These are phyloP conservation scores for Nephrotoma guestfalica DNA, from an alignment of 2,888 invertebrate genomes.

Conservation along the genomic window DNA sequence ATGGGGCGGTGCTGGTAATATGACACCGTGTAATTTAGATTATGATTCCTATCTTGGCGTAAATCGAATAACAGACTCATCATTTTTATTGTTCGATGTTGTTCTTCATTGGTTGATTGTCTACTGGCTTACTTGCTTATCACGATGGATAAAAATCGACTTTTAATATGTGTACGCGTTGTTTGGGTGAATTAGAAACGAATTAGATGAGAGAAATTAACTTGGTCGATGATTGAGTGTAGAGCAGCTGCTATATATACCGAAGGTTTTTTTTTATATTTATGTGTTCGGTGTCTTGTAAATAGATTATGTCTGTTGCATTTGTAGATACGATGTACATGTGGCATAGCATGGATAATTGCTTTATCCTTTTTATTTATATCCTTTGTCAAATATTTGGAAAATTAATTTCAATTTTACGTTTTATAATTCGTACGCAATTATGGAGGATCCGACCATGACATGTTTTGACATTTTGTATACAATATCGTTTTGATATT, in stretches of 20 bases:
- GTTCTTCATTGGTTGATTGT: neutral
- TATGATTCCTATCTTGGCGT: neutral
- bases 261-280: neutral
- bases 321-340: neutral
- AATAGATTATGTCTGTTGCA: neutral
- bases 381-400: neutral
- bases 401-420: neutral
- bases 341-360: neutral
- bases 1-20: conserved; percentile 1
- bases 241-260: neutral
- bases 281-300: neutral
- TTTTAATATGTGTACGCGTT: neutral
- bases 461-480: neutral
- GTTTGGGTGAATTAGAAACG: neutral
- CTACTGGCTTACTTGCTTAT: neutral
- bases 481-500: neutral
- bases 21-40: conserved; percentile 4
- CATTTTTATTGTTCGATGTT: neutral
- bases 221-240: neutral
- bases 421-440: neutral
- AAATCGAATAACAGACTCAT: neutral
- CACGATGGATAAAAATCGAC: neutral
- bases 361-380: neutral
- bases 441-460: neutral
- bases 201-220: neutral